Percentiles rank a stretch among this genome's conserved stretches.
These are phyloP conservation scores for Hermetia illucens DNA, from an alignment of 1,140 invertebrate genomes.

Conservation along the genomic window DNA sequence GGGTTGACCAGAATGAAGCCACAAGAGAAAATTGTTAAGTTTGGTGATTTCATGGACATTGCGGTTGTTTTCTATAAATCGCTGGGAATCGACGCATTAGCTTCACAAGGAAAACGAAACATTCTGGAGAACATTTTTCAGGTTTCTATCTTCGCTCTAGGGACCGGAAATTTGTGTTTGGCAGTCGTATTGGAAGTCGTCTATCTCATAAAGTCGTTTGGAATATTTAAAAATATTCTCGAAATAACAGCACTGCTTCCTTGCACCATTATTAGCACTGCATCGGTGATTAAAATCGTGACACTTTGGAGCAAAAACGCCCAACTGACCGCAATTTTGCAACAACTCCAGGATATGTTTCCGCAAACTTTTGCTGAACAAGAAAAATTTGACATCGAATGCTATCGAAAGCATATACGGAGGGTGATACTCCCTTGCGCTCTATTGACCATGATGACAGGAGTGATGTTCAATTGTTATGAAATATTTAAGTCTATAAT, in stretches of 20 bases:
- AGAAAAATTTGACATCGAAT: conserved; percentile 6
- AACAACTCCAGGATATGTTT: conserved; percentile 12
- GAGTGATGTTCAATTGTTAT: conserved; percentile 23
- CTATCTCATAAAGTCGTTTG: conserved; percentile 17
- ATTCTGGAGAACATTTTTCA: too few relatives aligned
- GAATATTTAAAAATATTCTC: conserved; percentile 15
- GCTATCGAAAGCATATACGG: conserved; percentile 8
- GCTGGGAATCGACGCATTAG: too few relatives aligned
- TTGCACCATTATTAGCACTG: conserved; percentile 19
- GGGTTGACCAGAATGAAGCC: too few relatives aligned
- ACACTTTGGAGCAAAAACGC: conserved; percentile 10
- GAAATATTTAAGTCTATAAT: conserved; percentile 18
- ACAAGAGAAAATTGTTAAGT: too few relatives aligned
- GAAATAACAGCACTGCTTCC: conserved; percentile 22
- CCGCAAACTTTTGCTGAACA: conserved; percentile 11
- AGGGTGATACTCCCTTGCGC: conserved; percentile 15
- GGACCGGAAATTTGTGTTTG: conserved; percentile 18
- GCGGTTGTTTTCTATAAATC: too few relatives aligned
- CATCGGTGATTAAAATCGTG: conserved; percentile 19
- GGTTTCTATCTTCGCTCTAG: conserved; percentile 11
- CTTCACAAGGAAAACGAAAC: too few relatives aligned
- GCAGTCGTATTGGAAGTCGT: conserved; percentile 15
- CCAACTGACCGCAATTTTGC: conserved; percentile 11
- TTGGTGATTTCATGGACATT: too few relatives aligned
- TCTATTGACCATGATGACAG: conserved; percentile 14